These are phyloP conservation scores for Mormyrus iriodes DNA, from an alignment of 2,113 vertebrate genomes.

Conservation along the genomic window DNA sequence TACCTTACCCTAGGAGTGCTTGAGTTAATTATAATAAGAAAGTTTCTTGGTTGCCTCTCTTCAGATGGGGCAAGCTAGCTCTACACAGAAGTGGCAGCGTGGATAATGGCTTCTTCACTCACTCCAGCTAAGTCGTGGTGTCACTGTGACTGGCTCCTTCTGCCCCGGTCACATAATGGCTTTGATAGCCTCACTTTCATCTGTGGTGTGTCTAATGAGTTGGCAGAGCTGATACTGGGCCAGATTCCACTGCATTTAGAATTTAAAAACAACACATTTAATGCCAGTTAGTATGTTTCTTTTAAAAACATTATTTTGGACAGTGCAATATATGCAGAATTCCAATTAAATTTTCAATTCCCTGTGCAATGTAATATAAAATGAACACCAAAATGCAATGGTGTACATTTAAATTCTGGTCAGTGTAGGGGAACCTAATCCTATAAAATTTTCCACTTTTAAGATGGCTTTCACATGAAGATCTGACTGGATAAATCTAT, in stretches of 20 bases:
- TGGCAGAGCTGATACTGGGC: neutral
- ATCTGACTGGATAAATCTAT: neutral
- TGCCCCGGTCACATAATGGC: neutral
- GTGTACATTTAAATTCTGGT: neutral
- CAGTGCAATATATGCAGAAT: neutral
- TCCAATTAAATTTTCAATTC: neutral
- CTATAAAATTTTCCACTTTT: neutral
- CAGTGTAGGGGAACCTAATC: neutral
- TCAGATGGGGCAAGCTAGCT: neutral
- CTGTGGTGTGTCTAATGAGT: neutral
- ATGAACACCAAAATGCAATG: neutral
- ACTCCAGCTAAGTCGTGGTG: neutral
- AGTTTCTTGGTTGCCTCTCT: neutral
- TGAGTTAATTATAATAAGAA: neutral
- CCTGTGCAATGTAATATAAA: neutral
- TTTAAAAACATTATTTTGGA: neutral
- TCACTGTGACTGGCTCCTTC: neutral
- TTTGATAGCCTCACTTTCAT: conserved; percentile 8
- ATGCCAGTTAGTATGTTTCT: neutral
- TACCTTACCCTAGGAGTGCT: neutral
- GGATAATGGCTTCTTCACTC: neutral
- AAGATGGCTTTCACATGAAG: neutral
- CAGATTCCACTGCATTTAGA: neutral
- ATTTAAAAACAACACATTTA: neutral
- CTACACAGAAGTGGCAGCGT: neutral